A percentile compares a stretch with the other conserved stretches of the same genome.
Conservation (phyloP, 2,113 vertebrate species). For the Sinocyclocheilus grahami region DNA sequence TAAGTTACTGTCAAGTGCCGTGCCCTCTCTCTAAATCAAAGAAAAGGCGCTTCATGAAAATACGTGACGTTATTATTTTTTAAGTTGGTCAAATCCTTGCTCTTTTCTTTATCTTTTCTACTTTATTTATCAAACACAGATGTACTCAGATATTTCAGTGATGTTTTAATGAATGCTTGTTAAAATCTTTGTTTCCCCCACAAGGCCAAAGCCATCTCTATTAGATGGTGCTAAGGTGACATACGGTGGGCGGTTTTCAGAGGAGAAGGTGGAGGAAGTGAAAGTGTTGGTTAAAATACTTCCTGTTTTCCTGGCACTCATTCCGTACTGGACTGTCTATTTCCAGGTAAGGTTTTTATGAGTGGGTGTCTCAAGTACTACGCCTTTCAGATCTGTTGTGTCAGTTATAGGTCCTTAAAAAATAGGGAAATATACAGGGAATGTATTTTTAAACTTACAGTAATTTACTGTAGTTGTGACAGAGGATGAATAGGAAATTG, state of each 20-base stretch:
- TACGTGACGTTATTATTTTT: slow-evolving; percentile 65
- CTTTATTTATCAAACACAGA: neutral
- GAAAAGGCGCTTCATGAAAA: slow-evolving; percentile 24
- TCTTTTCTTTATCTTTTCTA: neutral
- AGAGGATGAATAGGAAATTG: neutral
- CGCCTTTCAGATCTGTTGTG: neutral
- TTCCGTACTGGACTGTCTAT: slow-evolving; percentile 98
- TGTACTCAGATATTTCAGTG: neutral
- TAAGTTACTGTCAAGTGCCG: slow-evolving; percentile 53
- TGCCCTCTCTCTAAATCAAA: slow-evolving; percentile 67
- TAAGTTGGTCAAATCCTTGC: slow-evolving; percentile 61
- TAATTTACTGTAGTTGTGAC: slow-evolving; percentile 2
- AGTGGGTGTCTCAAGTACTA: neutral
- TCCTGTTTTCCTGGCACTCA: slow-evolving; percentile 93
- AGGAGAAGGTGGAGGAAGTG: slow-evolving; percentile 93
- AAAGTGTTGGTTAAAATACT: slow-evolving; percentile 89
- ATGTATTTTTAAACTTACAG: slow-evolving; percentile 7
- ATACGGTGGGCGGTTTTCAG: slow-evolving; percentile 86
- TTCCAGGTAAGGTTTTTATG: slow-evolving; percentile 84
- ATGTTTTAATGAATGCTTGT: neutral
- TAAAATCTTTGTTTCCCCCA: neutral
- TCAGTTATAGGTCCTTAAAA: neutral
- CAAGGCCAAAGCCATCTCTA: slow-evolving; percentile 80
- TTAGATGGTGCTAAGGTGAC: slow-evolving; percentile 89
- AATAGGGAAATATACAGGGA: neutral